Percentiles rank a stretch among this genome's conserved stretches.
Conservation (phyloP, 2,797 vertebrate genomes). For the Mastacembelus armatus region DNA sequence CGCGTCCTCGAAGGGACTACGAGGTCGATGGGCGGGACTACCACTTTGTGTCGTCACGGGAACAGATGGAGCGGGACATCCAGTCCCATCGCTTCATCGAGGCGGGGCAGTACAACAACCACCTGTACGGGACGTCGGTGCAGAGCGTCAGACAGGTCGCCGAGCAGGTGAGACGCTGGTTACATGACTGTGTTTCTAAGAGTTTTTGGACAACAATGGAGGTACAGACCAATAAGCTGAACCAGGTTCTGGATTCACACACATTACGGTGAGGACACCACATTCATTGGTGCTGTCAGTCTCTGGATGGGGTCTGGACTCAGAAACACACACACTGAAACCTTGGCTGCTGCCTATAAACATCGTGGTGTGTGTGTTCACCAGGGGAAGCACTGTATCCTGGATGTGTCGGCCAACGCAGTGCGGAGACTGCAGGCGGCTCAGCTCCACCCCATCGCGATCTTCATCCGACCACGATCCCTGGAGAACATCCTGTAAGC, state of each 20-base stretch:
- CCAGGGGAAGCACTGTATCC: conserved; percentile 93
- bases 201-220: no score
- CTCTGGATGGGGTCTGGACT: no score
- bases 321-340: no score
- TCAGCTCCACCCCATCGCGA: conserved; percentile 91
- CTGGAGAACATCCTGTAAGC: conserved; percentile 92
- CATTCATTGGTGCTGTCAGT: no score
- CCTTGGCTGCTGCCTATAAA: no score
- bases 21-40: conserved; percentile 92
- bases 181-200: background rate
- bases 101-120: conserved; percentile 93
- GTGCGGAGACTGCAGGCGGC: conserved; percentile 91
- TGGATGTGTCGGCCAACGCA: conserved; percentile 92
- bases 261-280: no score
- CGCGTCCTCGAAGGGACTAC: conserved; percentile 90
- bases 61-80: conserved; percentile 94
- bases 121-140: conserved; percentile 93
- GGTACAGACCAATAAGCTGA: no score
- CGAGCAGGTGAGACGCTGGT: conserved; percentile 66
- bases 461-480: conserved; percentile 91
- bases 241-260: no score
- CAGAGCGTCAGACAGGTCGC: conserved; percentile 82
- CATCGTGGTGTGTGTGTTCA: background rate
- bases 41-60: conserved; percentile 91
- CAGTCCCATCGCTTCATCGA: conserved; percentile 94